phyloP scores from a whole-genome alignment of 2,113 vertebrate species.

The Mus pahari region DNA sequence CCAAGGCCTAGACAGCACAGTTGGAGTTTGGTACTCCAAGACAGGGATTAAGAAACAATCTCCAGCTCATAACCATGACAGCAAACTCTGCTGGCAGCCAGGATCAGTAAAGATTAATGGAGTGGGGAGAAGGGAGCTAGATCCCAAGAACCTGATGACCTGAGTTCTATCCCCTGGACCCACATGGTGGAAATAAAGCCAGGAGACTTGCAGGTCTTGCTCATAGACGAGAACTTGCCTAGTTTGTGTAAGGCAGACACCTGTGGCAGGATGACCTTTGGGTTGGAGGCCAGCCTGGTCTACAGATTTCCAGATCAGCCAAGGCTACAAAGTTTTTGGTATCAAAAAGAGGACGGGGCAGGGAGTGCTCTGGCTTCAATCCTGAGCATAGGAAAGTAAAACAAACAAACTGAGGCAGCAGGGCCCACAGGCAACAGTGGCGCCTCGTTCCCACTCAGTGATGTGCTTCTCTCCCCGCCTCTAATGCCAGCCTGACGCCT shows the following conservation, averaged over 20 bases:
- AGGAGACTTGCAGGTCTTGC: neutral
- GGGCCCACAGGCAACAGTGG: neutral
- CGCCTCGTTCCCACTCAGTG: neutral
- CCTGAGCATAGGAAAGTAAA: neutral
- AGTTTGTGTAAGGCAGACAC: neutral
- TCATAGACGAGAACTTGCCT: neutral
- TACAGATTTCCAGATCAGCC: neutral
- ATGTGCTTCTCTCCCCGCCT: neutral
- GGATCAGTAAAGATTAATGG: slow-evolving; percentile 10
- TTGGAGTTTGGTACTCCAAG: slow-evolving; percentile 55
- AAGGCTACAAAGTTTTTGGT: neutral
- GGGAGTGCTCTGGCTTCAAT: neutral
- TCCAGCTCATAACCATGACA: slow-evolving; percentile 51
- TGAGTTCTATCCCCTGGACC: neutral
- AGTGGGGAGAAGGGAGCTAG: neutral
- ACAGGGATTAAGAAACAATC: slow-evolving; percentile 59
- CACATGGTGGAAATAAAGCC: neutral
- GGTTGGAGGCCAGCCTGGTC: neutral
- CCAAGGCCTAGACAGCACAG: slow-evolving; percentile 69
- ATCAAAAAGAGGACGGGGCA: neutral
- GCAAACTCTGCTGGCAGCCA: slow-evolving; percentile 57
- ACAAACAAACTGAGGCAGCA: neutral
- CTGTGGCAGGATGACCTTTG: neutral
- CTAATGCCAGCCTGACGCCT: slow-evolving; percentile 52
- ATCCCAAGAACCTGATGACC: neutral